Evolutionary conservation across 2,888 invertebrate genomes (phyloP), one percentile per base, ranked within the genome.

Genomic region (Hydriomena furcata): DNA sequence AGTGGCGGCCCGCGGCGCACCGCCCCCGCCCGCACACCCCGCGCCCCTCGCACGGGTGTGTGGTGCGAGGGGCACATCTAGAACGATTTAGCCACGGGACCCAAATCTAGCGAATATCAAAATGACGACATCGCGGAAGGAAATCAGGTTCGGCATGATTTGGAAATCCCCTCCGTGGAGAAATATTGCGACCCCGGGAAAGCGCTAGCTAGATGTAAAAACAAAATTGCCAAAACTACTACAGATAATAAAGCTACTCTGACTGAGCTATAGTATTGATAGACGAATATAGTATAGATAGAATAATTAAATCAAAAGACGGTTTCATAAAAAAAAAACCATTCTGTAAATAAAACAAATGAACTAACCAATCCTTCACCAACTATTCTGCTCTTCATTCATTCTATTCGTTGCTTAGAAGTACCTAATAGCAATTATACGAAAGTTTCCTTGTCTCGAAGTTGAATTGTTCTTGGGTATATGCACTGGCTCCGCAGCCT

Each of bases 1-100:
- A 87, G 86, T 85, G 84, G 84, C 87, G 83, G 84, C 80, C 82
- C 84, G 85, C 84, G 84, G 84, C 82, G 79, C 79, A 73, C 72
- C 77, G 68, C 70, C 75, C 76, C 75, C 71, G 66, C 75, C 72
- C 73, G 68, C 74, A 68, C 70, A 59, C 63, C 68, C 66, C 71
- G 67, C 68, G 61, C 71, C 76, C 76, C 77, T 68, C 73, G 60
- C 68, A 61, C 66, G 68, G 70, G 51, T 40, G 47, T 52, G 47
- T 52, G 52, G 43, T 21, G 52, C 52, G 52, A 52, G 52, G 52
- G 52, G 52, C 47, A 52, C 38, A 34, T 52, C 52, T 25, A 40
- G 38, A 35, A 42, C 34, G 12, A 32, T 30, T 25, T 25, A 48
- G 30, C 66, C 34, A 47, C 52, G 28, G 43, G 52, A 52, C 52